Conservation (phyloP, 64 coral and sea anemone genomes). For the Trachythela sp. region DNA sequence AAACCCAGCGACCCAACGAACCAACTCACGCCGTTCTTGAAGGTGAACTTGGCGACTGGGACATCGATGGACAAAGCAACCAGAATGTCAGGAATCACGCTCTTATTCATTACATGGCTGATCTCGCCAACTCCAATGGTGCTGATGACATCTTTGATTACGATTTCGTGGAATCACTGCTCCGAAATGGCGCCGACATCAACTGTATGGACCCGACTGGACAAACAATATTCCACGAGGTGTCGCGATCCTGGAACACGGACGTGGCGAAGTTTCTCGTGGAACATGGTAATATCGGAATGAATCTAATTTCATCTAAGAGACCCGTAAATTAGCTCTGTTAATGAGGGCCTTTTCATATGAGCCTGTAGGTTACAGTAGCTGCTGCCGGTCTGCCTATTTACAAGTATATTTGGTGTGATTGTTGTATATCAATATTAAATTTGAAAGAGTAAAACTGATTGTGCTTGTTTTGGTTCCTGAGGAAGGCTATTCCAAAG, state of each 20-base stretch:
- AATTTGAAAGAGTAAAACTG: too few relatives aligned
- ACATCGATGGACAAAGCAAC: background rate
- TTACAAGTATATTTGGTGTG: too few relatives aligned
- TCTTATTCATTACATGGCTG: background rate
- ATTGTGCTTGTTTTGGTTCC: too few relatives aligned
- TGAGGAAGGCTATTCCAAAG: too few relatives aligned
- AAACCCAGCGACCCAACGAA: background rate
- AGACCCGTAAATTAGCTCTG: too few relatives aligned
- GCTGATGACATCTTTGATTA: background rate
- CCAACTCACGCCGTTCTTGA: conserved; percentile 17
- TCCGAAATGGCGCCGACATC: background rate
- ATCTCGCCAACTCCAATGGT: background rate
- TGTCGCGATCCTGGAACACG: background rate
- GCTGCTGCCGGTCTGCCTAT: too few relatives aligned
- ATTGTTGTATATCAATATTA: too few relatives aligned
- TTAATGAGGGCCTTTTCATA: too few relatives aligned
- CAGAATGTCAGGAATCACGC: conserved; percentile 2
- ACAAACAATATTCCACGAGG: background rate
- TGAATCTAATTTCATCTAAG: too few relatives aligned
- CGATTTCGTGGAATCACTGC: conserved; percentile 10
- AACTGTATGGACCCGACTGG: background rate
- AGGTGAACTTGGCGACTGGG: background rate
- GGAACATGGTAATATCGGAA: background rate
- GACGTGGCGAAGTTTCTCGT: background rate
- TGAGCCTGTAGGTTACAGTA: too few relatives aligned